Conservation (phyloP, 2,113 vertebrate species). For the Halcyon senegalensis region DNA sequence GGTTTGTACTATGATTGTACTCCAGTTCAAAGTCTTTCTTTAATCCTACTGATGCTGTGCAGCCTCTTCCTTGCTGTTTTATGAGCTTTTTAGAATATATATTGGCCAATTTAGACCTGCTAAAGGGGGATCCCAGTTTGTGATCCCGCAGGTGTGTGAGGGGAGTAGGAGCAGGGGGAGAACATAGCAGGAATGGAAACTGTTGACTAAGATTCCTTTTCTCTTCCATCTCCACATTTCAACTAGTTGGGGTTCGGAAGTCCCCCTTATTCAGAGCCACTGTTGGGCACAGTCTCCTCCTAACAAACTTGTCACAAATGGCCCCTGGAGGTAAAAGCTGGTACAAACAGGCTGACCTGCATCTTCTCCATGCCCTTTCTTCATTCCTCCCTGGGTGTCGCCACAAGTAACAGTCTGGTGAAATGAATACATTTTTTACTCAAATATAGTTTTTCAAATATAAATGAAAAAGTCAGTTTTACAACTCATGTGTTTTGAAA, state of each 20-base stretch:
- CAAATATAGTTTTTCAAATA: neutral
- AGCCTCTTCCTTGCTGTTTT: neutral
- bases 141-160: neutral
- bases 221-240: neutral
- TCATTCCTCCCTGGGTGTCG: neutral
- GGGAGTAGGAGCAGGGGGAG: neutral
- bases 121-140: neutral
- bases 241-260: neutral
- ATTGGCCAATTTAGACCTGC: neutral
- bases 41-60: neutral
- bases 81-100: neutral
- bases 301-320: neutral
- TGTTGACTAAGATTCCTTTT: neutral
- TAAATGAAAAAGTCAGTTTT: neutral
- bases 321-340: neutral
- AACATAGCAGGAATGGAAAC: neutral
- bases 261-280: neutral
- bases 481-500: neutral
- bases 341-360: neutral
- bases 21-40: neutral
- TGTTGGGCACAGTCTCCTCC: neutral
- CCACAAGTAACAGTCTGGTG: neutral
- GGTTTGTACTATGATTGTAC: neutral
- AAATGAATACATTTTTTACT: neutral
- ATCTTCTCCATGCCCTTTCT: neutral